Base-by-base conservation (phyloP, 2,113 vertebrate species). In the Neogobius melanostomus region DNA sequence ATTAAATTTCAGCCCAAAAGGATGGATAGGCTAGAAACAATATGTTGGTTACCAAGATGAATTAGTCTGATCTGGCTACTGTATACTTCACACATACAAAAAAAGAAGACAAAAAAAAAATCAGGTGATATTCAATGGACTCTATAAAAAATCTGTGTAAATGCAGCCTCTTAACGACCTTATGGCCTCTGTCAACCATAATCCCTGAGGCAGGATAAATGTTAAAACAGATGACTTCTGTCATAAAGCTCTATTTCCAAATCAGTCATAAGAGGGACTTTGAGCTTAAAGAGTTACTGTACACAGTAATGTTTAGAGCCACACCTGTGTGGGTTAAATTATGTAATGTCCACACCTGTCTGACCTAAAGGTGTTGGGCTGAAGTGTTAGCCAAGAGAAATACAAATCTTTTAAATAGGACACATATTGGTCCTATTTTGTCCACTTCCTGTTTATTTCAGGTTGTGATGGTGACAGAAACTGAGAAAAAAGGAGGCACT, bases 391-490 rank as follows among this genome's bases (percentile, higher is more conserved):
- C 8, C 11, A 56, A 21, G 8, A 6, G 53, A 56, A 44, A 7
- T 61, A 15, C 3, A 43, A 4, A 8, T 1, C 9, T 61, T 61
- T 61, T 43, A 7, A 44, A 45, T 11, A 73, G 54, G 50, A 78
- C 68, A 45, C 11, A 48, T 75, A 70, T 66, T 46, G 46, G 42
- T 82, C 64, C 80, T 57, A 46, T 49, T 74, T 15, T 82, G 63
- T 71, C 57, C 59, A 66, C 17, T 43, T 56, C 45, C 64, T 82
- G 66, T 83, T 67, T 42, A 53, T 80, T 82, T 44, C 85, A 92
- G 91, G 78, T 91, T 79, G 66, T 66, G 50, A 63, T 65, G 50
- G 48, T 75, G 42, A 77, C 85, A 69, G 79, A 88, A 52, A 76
- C 56, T 42, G 77, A 79, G 66, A 71, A 85, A 67, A 89, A 61